Conservation (phyloP, 2,113 vertebrate genomes). For the Balaeniceps rex region DNA sequence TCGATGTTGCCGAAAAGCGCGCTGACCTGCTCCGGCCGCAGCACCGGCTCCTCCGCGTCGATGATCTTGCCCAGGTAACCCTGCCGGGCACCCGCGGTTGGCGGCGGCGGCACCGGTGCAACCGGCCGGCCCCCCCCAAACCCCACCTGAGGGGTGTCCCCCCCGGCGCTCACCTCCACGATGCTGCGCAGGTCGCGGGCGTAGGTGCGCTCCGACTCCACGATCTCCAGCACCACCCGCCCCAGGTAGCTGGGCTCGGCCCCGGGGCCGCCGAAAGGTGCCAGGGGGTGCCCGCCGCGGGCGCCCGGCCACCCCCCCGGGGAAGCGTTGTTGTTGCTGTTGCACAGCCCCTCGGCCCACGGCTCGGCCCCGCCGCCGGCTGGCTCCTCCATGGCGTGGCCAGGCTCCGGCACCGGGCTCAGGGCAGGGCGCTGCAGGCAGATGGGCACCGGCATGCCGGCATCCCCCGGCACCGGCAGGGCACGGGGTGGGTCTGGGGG, state of each 20-base stretch:
- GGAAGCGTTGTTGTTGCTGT: constrained; percentile 70
- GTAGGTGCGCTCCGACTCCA: constrained; percentile 93
- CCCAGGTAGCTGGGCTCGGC: constrained; percentile 87
- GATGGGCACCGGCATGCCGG: constrained; percentile 66
- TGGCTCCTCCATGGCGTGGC: constrained; percentile 68
- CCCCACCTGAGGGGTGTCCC: rapidly evolving
- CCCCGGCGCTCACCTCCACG: constrained; percentile 80
- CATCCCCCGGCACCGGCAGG: constrained; percentile 51
- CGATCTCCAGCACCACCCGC: constrained; percentile 92
- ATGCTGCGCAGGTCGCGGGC: constrained; percentile 91
- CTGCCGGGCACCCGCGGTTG: constrained; percentile 44
- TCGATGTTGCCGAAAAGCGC: constrained; percentile 96
- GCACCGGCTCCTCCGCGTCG: constrained; percentile 81
- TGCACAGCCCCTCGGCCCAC: constrained; percentile 29
- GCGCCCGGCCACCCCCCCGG: neutral
- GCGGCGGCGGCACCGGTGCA: neutral
- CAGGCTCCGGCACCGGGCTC: constrained; percentile 74
- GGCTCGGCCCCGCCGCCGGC: neutral
- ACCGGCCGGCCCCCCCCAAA: neutral
- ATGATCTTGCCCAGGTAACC: constrained; percentile 96
- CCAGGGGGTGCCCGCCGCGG: constrained; percentile 11
- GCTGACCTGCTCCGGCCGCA: constrained; percentile 90
- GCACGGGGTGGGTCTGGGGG: neutral
- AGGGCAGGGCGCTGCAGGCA: constrained; percentile 64
- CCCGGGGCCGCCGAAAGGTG: constrained; percentile 71